Conservation (phyloP, 1,140 invertebrate genomes). For the Brachionus rotundiformis region DNA sequence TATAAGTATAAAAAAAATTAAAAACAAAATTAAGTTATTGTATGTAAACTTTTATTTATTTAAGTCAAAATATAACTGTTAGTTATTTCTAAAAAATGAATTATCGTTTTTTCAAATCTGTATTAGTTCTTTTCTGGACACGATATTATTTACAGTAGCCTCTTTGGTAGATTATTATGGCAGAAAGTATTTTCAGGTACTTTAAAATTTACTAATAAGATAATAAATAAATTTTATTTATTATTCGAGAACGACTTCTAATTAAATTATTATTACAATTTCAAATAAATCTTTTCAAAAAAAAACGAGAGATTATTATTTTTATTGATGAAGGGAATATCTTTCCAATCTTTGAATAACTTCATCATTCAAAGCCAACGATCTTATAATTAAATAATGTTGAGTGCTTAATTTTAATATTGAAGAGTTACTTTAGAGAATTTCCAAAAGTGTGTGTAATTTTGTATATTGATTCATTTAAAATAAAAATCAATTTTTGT, state of each 20-base stretch:
- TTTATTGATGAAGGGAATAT: background rate
- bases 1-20: no score
- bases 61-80: no score
- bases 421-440: slow-evolving; percentile 7
- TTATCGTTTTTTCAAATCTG: no score
- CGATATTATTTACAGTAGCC: no score
- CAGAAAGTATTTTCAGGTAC: no score
- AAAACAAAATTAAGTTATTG: no score
- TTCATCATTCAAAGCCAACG: slow-evolving; percentile 1
- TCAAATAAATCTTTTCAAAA: background rate
- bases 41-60: no score
- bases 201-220: no score
- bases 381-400: slow-evolving; percentile 17
- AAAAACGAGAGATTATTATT: background rate
- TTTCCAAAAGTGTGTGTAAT: slow-evolving; percentile 38
- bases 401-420: background rate
- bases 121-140: no score
- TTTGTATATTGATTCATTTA: slow-evolving; percentile 52
- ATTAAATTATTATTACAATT: background rate
- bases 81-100: no score
- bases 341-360: background rate
- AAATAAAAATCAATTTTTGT: slow-evolving; percentile 33
- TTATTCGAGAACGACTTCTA: background rate
- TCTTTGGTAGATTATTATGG: no score
- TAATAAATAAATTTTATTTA: no score